These are phyloP conservation scores for Hyposmocoma kahamanoa DNA, from an alignment of 1,140 invertebrate species.

Conservation along the genomic window DNA sequence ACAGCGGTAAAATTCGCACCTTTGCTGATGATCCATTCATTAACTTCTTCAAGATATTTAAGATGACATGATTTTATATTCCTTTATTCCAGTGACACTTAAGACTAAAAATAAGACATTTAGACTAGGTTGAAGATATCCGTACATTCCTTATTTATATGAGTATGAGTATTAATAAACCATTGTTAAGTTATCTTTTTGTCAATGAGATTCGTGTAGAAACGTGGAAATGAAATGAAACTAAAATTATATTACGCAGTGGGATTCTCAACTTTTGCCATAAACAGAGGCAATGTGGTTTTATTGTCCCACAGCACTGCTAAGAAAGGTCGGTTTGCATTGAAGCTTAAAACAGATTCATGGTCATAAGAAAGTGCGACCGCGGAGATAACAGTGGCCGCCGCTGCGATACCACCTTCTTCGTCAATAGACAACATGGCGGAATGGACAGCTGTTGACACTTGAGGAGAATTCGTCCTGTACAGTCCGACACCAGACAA, in stretches of 20 bases:
- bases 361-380: conserved; percentile 76
- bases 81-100: too few relatives aligned
- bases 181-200: neutral
- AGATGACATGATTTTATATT: too few relatives aligned
- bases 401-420: conserved; percentile 80
- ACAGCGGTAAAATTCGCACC: conserved; percentile 66
- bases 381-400: conserved; percentile 76
- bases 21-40: conserved; percentile 61
- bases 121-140: too few relatives aligned
- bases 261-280: conserved; percentile 62
- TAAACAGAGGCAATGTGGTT: conserved; percentile 52
- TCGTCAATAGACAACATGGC: conserved; percentile 83
- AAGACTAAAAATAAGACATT: too few relatives aligned
- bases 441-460: conserved; percentile 80
- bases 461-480: conserved; percentile 43
- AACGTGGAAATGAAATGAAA: neutral
- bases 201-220: neutral
- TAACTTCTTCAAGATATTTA: conserved; percentile 40
- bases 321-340: conserved; percentile 81
- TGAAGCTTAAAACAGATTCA: conserved; percentile 61
- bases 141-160: neutral
- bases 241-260: conserved; percentile 2
- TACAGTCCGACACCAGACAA: conserved; percentile 62
- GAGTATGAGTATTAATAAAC: too few relatives aligned
- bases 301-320: conserved; percentile 56